Base-by-base conservation (phyloP, 2,797 vertebrate species). In the Tadarida brasiliensis region DNA sequence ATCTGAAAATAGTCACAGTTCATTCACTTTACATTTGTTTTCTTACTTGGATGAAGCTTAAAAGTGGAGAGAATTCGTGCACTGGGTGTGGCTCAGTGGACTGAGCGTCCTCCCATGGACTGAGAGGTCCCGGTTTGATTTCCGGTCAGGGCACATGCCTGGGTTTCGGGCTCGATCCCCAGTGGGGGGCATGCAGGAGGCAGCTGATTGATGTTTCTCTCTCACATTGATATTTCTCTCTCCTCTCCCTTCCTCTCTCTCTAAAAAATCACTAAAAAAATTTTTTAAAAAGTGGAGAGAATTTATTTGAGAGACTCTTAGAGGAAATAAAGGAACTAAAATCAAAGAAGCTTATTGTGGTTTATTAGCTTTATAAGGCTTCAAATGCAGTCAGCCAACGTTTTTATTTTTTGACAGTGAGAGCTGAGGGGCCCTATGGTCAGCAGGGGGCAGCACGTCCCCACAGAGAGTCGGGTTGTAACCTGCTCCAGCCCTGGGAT, bases 381-480 rank as follows among this genome's bases (percentile, higher is more conserved):
- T 95, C 44, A 81, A 90, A 89, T 54, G 59, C 22, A 56, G 56
- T 70, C 44, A 33, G 15, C 51, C 67, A 86, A 92, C 57, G 73
- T 49, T 59, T 71, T 71, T 61, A 68, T 35, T 81, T 86, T 77
- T 70, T 61, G 80, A 90, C 70, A 24, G 33, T 65, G 68, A 83
- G 86, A 84, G 97, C 80, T 7, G 87, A 97, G 35, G 83, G 80
- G 73, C 59, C 54, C 74, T 96, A 57, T 97, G 96, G 95, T 98
- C 98, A 98, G 97, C 97, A 98, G 98, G 96, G 98, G 98, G 98
- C 98, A 98, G 98, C 98, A 97, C 81, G 80, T 97, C 96, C 95
- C 96, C 97, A 98, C 22, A 1, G 86, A 98, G 22, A 0, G 51
- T 61, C 44, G 8, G 54, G 54, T 68, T 51, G 39, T 11, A 28